Base-by-base conservation (phyloP, 2,113 vertebrate genomes). In the Equus przewalskii region DNA sequence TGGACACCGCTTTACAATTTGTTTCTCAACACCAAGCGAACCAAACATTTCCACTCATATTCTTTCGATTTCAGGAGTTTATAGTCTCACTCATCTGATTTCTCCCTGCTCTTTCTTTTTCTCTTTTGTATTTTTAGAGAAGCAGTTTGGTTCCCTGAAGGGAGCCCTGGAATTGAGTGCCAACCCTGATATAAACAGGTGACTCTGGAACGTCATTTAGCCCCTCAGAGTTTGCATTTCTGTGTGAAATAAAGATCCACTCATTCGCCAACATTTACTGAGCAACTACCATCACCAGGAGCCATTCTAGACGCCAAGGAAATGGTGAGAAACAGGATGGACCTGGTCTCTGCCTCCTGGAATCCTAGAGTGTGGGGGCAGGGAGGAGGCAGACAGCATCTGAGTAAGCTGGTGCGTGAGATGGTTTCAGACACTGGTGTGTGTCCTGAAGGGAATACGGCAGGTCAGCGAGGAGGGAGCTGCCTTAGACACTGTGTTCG, bases 101-200 rank as follows among this genome's bases (percentile, higher is more conserved):
- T 65, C 44, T 11, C 5, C 22, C 8, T 51, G 28, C 51, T 70
- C 36, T 28, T 49, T 54, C 51, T 44, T 69, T 58, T 44, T 5
- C 21, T n/a, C 60, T 60, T 56, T 60, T 21, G 26, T 64, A 5
- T 83, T 64, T 67, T 16, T 1, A 28, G 36, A 30, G 21, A 56
- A 30, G 15, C 4, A 8, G 49, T 36, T 62, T 19, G 44, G 67
- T n/a, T 36, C 84, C 70, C 0, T 2, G 62, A 51, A 67, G 30
- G 62, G 14, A 72, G 16, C 41, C 12, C 62, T 5, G 28, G 83
- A 54, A 24, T n/a, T 5, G 3, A 70, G 62, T 5, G n/a, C n/a
- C 41, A 36, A 18, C 0, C 5, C 46, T 12, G 46, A 10, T 10
- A 1, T 9, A 1, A 7, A 7, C 0, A 0, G 5, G 13, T 30